Evolutionary conservation across 2,797 vertebrate species (phyloP).

Genomic region (Lophotriccus pileatus): DNA sequence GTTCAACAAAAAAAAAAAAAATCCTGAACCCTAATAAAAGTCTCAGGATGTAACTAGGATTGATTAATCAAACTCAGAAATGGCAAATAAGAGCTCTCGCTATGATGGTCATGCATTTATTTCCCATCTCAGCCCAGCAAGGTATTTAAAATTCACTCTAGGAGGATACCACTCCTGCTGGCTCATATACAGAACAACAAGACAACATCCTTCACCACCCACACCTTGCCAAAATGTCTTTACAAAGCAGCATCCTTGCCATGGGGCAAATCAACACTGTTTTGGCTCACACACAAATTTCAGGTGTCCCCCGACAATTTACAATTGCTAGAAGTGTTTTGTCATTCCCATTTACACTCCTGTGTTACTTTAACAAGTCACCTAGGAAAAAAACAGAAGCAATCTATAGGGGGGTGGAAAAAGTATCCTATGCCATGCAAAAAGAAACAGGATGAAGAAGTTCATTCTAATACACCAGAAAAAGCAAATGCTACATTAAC

Average conservation of each 20-base stretch:
- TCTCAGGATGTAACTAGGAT: neutral
- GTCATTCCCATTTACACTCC: neutral
- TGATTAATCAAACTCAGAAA: neutral
- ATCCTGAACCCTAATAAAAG: neutral
- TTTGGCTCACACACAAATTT: neutral
- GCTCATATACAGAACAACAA: neutral
- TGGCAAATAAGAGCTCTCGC: neutral
- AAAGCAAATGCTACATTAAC: neutral
- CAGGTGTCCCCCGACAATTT: neutral
- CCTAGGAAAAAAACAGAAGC: neutral
- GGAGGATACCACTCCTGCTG: neutral
- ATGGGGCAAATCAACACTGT: neutral
- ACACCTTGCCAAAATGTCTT: neutral
- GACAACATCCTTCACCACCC: neutral
- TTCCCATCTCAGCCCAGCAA: neutral
- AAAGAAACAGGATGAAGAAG: neutral
- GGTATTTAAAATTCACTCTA: neutral
- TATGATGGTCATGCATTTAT: neutral
- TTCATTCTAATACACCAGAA: neutral
- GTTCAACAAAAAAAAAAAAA: neutral
- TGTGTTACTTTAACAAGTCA: neutral
- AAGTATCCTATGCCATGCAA: neutral
- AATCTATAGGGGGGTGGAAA: fast-evolving
- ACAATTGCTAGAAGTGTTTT: neutral
- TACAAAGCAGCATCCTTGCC: neutral